These are phyloP conservation scores for Iguana delicatissima DNA, from an alignment of 2,797 vertebrate species.

Conservation along the genomic window DNA sequence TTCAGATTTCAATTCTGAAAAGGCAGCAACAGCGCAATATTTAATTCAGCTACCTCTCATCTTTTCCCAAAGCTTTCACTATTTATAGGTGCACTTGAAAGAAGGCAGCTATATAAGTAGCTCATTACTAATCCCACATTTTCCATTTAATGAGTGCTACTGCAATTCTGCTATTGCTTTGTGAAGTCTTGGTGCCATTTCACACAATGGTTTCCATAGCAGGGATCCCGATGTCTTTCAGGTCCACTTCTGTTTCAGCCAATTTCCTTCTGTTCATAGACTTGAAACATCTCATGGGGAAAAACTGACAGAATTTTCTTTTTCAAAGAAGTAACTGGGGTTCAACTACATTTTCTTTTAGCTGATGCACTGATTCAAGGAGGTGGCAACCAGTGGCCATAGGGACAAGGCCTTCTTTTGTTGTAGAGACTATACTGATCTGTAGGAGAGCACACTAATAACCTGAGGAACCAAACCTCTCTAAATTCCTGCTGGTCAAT, in stretches of 20 bases:
- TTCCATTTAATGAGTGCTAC: conserved; percentile 29
- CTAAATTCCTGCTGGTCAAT: conserved; percentile 1
- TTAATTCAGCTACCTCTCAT: conserved; percentile 32
- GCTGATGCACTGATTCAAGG: not conserved
- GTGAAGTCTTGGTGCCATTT: conserved; percentile 33
- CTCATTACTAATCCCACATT: accelerated
- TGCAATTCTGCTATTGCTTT: not conserved
- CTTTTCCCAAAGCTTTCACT: conserved; percentile 39
- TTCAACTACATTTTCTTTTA: not conserved
- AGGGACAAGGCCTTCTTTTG: not conserved
- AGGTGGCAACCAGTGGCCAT: not conserved
- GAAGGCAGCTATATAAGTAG: not conserved
- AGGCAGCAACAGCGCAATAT: conserved; percentile 24
- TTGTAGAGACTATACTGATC: not conserved
- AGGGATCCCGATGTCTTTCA: conserved; percentile 8
- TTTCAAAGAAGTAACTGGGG: conserved; percentile 1
- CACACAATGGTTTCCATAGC: conserved; percentile 22
- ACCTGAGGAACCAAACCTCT: not conserved
- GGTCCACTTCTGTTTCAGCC: conserved; percentile 11
- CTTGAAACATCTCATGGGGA: not conserved
- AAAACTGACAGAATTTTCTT: not conserved
- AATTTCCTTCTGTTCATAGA: conserved; percentile 12
- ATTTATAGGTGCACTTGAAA: conserved; percentile 54
- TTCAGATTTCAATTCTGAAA: conserved; percentile 44
- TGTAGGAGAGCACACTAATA: not conserved